These are phyloP conservation scores for Drosophila willistoni DNA, from an alignment of 1,140 invertebrate species.

Conservation along the genomic window DNA sequence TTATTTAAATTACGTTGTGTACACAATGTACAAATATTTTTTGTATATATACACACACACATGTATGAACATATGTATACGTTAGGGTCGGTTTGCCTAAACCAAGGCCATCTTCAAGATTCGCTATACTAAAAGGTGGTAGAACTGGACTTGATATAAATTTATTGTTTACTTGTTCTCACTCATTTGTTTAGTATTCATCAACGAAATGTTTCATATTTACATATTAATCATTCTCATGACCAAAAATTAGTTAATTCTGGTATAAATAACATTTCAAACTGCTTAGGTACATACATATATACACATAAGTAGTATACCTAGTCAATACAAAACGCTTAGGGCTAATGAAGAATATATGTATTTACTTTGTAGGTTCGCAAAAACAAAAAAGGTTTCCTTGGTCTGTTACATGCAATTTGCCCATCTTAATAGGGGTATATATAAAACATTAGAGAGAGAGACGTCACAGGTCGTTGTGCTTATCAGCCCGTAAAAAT, in stretches of 20 bases:
- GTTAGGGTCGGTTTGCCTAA: neutral
- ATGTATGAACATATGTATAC: neutral
- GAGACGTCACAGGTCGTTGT: conserved; percentile 13
- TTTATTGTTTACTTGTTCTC: neutral
- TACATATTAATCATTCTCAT: too few species aligned
- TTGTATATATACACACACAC: neutral
- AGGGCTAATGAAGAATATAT: too few species aligned
- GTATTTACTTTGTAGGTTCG: too few species aligned
- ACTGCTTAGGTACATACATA: too few species aligned
- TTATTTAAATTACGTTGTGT: conserved; percentile 60
- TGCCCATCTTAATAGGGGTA: neutral
- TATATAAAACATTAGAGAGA: conserved; percentile 49
- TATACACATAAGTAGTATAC: too few species aligned
- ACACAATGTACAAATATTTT: conserved; percentile 23
- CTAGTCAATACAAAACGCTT: too few species aligned
- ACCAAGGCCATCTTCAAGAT: neutral
- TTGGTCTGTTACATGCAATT: too few species aligned
- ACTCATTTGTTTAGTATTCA: too few species aligned
- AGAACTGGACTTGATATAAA: neutral
- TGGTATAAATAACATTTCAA: too few species aligned
- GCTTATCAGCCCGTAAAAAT: conserved; percentile 55
- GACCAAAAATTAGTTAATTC: too few species aligned
- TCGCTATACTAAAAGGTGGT: neutral
- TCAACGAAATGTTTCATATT: too few species aligned
- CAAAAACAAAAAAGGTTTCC: too few species aligned